Conservation (phyloP, 2,797 vertebrate genomes). For the Rhadinocentrus ornatus region DNA sequence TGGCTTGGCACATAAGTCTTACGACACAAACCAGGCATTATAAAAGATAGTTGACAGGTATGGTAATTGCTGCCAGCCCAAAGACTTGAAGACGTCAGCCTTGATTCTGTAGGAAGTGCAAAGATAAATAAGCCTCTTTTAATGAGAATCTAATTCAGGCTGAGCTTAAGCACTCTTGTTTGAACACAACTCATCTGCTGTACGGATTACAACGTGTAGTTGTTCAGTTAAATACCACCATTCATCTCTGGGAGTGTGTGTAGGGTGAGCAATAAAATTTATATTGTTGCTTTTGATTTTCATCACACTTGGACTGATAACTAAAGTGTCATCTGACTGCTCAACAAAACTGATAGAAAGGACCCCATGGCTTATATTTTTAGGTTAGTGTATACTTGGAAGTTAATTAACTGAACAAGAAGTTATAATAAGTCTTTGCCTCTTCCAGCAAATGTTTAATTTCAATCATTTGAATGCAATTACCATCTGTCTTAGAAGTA, state of each 20-base stretch:
- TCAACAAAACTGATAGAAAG: not conserved
- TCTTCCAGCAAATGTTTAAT: not conserved
- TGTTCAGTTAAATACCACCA: conserved; percentile 51
- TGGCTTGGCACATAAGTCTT: conserved; percentile 60
- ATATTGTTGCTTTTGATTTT: conserved; percentile 5
- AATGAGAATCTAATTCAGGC: conserved; percentile 77
- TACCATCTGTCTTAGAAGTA: not conserved
- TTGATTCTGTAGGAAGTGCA: conserved; percentile 72
- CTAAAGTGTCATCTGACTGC: conserved; percentile 4
- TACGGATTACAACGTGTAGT: conserved; percentile 67
- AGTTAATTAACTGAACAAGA: not conserved
- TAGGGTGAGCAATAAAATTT: conserved; percentile 26
- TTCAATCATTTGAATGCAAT: no score
- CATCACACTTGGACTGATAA: conserved; percentile 2
- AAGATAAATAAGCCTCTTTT: conserved; percentile 78
- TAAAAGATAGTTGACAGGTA: conserved; percentile 72
- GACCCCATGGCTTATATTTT: not conserved
- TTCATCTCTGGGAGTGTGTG: conserved; percentile 50
- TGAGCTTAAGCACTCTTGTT: conserved; percentile 68
- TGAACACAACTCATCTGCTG: conserved; percentile 65
- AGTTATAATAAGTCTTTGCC: not conserved
- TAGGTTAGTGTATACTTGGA: not conserved
- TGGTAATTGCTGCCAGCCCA: conserved; percentile 76
- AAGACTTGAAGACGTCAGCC: conserved; percentile 63
- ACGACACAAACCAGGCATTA: conserved; percentile 61